Conservation (phyloP, 2,888 invertebrate genomes). For the Caenorhabditis sp. region DNA sequence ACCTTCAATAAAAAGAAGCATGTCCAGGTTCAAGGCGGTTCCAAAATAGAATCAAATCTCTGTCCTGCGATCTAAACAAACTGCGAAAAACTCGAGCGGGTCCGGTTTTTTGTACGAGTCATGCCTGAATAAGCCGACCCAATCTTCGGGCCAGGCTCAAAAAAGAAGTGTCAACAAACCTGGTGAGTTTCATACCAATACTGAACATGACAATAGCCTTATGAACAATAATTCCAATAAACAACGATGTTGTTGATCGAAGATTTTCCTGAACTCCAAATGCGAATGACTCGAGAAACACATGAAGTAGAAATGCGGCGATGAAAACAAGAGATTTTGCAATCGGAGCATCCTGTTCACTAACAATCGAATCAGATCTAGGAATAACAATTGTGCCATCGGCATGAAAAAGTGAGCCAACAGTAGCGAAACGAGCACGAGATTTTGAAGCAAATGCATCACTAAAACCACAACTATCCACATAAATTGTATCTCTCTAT, state of each 20-base stretch:
- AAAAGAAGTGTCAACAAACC: background rate
- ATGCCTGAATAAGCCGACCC: too few species aligned
- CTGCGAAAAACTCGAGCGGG: too few species aligned
- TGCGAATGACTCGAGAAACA: conserved; percentile 55
- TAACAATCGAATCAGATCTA: background rate
- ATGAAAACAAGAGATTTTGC: conserved; percentile 23
- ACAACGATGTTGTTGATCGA: conserved; percentile 44
- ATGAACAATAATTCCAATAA: conserved; percentile 57
- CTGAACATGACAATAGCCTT: conserved; percentile 53
- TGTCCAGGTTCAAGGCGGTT: too few species aligned
- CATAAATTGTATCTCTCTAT: background rate
- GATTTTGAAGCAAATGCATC: background rate
- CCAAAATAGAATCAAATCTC: too few species aligned
- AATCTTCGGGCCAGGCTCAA: too few species aligned
- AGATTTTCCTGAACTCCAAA: conserved; percentile 51
- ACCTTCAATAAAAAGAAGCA: too few species aligned
- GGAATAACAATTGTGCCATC: conserved; percentile 9
- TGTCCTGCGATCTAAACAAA: too few species aligned
- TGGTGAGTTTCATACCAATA: conserved; percentile 17
- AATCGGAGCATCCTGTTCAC: conserved; percentile 1
- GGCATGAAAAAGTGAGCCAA: conserved; percentile 7
- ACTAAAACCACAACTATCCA: background rate
- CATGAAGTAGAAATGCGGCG: conserved; percentile 53
- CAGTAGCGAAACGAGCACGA: conserved; percentile 6
- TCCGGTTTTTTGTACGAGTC: too few species aligned